Evolutionary conservation across 2,888 invertebrate genomes (phyloP).

Genomic region (Tipula vernalis): DNA sequence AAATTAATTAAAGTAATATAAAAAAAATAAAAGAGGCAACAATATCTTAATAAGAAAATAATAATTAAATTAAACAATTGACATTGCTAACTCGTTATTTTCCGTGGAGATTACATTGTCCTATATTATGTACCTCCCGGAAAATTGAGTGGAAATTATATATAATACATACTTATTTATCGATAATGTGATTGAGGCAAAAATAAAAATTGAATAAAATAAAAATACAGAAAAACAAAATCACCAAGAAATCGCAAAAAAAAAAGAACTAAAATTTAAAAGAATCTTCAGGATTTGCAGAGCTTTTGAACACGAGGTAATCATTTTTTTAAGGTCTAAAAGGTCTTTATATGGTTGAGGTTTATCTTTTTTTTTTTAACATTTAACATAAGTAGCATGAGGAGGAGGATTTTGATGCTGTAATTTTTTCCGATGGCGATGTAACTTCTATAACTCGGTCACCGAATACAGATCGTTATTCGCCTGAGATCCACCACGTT

Average conservation of each 20-base stretch:
- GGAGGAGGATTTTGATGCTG: neutral
- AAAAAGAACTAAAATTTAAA: neutral
- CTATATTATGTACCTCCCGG: neutral
- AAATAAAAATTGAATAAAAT: neutral
- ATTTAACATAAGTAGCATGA: neutral
- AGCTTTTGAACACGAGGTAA: neutral
- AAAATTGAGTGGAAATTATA: neutral
- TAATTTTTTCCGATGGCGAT: constrained; percentile 7
- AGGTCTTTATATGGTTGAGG: neutral
- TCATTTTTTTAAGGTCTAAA: neutral
- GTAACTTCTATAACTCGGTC: constrained; percentile 47
- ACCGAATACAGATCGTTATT: constrained; percentile 58
- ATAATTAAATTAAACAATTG: neutral
- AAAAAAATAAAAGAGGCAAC: neutral
- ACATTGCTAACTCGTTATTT: neutral
- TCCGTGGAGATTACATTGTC: neutral
- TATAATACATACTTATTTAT: neutral
- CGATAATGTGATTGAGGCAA: neutral
- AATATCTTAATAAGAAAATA: neutral
- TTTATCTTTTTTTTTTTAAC: neutral
- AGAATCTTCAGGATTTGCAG: neutral
- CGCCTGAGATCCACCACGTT: constrained; percentile 36
- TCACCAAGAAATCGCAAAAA: neutral
- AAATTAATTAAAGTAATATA: neutral
- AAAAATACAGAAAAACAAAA: neutral